Evolutionary conservation across 2,113 vertebrate genomes (phyloP).

Genomic region (Prunella fulvescens): DNA sequence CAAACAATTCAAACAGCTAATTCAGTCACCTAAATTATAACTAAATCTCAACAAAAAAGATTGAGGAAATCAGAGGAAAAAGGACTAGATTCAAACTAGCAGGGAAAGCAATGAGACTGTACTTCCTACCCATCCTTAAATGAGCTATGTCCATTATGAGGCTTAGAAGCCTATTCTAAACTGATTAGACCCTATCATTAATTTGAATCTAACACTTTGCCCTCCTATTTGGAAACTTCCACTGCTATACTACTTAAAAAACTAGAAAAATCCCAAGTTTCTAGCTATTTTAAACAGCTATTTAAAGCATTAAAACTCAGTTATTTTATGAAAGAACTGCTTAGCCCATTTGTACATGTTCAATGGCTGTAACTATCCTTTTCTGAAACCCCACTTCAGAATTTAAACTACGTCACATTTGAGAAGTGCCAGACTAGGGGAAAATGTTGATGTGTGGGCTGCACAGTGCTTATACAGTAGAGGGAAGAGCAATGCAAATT

Average conservation of each 20-base stretch:
- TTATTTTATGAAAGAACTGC: not conserved
- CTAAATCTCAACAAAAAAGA: not conserved
- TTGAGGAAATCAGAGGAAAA: not conserved
- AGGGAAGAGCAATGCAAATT: not conserved
- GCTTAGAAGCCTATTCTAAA: not conserved
- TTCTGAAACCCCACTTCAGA: not conserved
- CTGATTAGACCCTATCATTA: not conserved
- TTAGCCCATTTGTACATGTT: not conserved
- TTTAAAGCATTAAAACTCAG: not conserved
- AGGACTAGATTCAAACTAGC: not conserved
- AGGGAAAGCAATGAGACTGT: not conserved
- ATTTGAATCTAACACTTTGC: not conserved
- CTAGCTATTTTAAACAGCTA: not conserved
- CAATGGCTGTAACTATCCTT: not conserved
- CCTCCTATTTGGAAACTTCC: not conserved
- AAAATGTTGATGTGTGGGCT: slow-evolving; percentile 26
- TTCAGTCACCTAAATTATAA: not conserved
- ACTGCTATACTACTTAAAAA: not conserved
- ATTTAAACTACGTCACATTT: not conserved
- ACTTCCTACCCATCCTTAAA: not conserved
- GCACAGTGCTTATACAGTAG: not conserved
- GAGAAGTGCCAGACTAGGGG: slow-evolving; percentile 24
- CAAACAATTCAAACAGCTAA: not conserved
- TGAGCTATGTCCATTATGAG: not conserved
- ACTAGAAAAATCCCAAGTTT: not conserved